Percentiles rank a stretch among this genome's conserved stretches.
Conservation (phyloP, 2,888 invertebrate genomes). For the Agrilus biguttatus region DNA sequence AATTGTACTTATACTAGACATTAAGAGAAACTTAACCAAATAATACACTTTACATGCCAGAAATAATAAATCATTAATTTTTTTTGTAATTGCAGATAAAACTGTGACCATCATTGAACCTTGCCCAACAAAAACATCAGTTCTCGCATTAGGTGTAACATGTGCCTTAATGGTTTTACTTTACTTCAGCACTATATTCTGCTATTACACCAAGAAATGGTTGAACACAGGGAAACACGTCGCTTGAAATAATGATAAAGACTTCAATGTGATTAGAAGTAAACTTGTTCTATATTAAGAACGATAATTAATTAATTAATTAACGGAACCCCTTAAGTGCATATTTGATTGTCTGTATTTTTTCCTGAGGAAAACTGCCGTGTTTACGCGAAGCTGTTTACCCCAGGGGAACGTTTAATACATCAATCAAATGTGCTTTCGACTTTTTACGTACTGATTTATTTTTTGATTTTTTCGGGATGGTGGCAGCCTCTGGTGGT, state of each 20-base stretch:
- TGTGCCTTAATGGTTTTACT: slow-evolving; percentile 79
- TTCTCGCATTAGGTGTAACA: slow-evolving; percentile 79
- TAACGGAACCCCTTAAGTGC: background rate
- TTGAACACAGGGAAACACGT: slow-evolving; percentile 71
- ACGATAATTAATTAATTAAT: slow-evolving; percentile 4
- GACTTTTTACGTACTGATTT: slow-evolving; percentile 9
- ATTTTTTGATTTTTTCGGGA: slow-evolving; percentile 20
- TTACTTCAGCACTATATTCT: slow-evolving; percentile 83
- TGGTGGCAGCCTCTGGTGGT: slow-evolving; percentile 24
- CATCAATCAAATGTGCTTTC: slow-evolving; percentile 8
- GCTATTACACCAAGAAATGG: slow-evolving; percentile 90
- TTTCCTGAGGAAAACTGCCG: slow-evolving; percentile 2
- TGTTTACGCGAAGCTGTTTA: background rate
- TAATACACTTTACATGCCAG: too few relatives aligned
- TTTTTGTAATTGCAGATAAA: slow-evolving; percentile 49
- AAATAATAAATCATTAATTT: background rate
- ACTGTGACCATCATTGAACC: slow-evolving; percentile 82
- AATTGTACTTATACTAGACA: too few relatives aligned
- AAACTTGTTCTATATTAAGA: background rate
- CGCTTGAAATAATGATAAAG: slow-evolving; percentile 33
- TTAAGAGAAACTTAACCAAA: too few relatives aligned
- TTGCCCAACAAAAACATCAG: slow-evolving; percentile 82
- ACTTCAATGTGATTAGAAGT: slow-evolving; percentile 6
- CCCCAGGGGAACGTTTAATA: background rate
- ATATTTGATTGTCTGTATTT: slow-evolving; percentile 2